phyloP scores from a whole-genome alignment of 2,888 invertebrate genomes.

The Metacarcinus magister region DNA sequence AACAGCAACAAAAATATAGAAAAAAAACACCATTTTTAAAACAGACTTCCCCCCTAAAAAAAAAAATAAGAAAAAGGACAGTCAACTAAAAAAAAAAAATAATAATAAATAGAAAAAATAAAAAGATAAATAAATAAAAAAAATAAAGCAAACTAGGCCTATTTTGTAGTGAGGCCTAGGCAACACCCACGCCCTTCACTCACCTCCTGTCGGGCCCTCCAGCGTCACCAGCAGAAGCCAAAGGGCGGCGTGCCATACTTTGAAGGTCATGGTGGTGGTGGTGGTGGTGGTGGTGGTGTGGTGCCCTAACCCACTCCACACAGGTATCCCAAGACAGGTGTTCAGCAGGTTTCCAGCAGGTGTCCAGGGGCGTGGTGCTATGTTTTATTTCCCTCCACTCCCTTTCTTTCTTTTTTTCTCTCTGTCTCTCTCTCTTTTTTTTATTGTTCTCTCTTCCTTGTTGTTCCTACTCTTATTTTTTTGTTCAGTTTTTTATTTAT shows the following conservation, averaged over 20 bases:
- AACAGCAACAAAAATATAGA: neutral
- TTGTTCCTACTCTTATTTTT: neutral
- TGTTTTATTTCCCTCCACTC: neutral
- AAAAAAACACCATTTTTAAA: neutral
- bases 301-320: neutral
- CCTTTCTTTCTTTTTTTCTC: neutral
- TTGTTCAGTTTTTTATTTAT: neutral
- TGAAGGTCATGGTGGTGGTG: neutral
- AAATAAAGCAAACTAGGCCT: neutral
- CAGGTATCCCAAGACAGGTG: neutral
- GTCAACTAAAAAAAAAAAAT: neutral
- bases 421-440: neutral
- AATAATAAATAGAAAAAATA: neutral
- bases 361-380: neutral
- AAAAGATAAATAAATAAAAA: neutral
- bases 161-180: neutral
- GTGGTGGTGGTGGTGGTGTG: slow-evolving; percentile 23
- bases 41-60: neutral
- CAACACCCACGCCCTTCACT: neutral
- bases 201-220: neutral
- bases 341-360: neutral
- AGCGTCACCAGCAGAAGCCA: neutral
- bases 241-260: neutral
- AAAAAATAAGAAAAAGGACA: neutral
- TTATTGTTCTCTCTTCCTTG: neutral